Evolutionary conservation across 30 jellyfish, hydroid and myxozoan genomes (phyloP).

Genomic region (Aurelia sp.): DNA sequence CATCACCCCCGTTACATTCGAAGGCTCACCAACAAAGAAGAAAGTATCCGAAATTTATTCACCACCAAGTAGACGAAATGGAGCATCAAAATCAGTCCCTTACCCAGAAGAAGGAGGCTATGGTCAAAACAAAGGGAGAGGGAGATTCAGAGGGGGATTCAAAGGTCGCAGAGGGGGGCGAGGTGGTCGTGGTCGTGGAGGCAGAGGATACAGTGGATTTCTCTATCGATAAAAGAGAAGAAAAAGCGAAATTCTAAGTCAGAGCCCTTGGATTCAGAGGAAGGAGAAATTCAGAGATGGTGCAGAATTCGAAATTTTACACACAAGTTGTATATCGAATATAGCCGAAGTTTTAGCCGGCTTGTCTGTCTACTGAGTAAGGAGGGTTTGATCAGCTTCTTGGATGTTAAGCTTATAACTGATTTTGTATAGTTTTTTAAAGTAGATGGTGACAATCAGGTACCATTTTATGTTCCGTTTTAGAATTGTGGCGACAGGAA

Average conservation of each 20-base stretch:
- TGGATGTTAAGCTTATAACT: too few species aligned
- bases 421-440: too few species aligned
- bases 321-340: too few species aligned
- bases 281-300: too few species aligned
- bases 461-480: too few species aligned
- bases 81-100: constrained; percentile 10
- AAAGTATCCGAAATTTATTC: constrained; percentile 65
- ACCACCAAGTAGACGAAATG: constrained; percentile 87
- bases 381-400: too few species aligned
- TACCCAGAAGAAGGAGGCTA: constrained; percentile 19
- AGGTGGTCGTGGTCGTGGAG: constrained; percentile 18
- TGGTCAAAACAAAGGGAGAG: constrained; percentile 30
- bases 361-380: too few species aligned
- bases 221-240: constrained; percentile 62
- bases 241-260: neutral
- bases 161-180: constrained; percentile 82
- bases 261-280: too few species aligned
- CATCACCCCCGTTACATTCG: constrained; percentile 93
- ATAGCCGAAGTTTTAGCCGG: too few species aligned
- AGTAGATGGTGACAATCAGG: too few species aligned
- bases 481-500: too few species aligned
- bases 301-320: too few species aligned
- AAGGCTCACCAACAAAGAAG: constrained; percentile 72
- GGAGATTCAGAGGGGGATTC: constrained; percentile 68
- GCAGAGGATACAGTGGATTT: constrained; percentile 64